Conservation (phyloP, 2,113 vertebrate species). For the Megalops atlanticus region DNA sequence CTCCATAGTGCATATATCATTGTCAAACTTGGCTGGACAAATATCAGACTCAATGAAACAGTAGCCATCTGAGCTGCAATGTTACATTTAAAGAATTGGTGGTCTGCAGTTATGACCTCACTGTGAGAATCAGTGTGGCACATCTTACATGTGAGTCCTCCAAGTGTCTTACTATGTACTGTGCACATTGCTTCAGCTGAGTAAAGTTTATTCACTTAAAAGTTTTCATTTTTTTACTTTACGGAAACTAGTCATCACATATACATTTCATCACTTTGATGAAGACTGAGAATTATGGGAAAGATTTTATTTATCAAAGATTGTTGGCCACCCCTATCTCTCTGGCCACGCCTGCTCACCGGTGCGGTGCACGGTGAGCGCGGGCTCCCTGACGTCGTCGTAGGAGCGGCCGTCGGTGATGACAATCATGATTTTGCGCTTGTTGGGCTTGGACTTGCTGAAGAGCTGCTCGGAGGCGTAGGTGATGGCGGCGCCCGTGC, state of each 20-base stretch:
- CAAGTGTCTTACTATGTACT: too few species aligned
- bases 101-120: too few species aligned
- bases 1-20: too few species aligned
- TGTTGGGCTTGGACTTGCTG: slow-evolving; percentile 93
- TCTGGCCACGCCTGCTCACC: slow-evolving; percentile 67
- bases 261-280: neutral
- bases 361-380: slow-evolving; percentile 82
- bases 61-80: too few species aligned
- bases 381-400: slow-evolving; percentile 82
- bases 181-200: too few species aligned
- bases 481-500: slow-evolving; percentile 91
- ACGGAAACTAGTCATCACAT: too few species aligned
- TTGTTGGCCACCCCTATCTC: neutral
- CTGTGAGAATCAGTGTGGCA: too few species aligned
- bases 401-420: slow-evolving; percentile 97
- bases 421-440: slow-evolving; percentile 95
- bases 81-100: too few species aligned
- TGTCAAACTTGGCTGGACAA: slow-evolving; percentile 15
- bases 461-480: slow-evolving; percentile 88
- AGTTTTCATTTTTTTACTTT: too few species aligned
- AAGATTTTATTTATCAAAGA: neutral
- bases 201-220: too few species aligned
- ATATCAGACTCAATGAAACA: neutral
- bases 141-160: too few species aligned
- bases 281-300: neutral